These are phyloP conservation scores for Capitella teleta DNA, from an alignment of 1,140 invertebrate species.

Conservation along the genomic window DNA sequence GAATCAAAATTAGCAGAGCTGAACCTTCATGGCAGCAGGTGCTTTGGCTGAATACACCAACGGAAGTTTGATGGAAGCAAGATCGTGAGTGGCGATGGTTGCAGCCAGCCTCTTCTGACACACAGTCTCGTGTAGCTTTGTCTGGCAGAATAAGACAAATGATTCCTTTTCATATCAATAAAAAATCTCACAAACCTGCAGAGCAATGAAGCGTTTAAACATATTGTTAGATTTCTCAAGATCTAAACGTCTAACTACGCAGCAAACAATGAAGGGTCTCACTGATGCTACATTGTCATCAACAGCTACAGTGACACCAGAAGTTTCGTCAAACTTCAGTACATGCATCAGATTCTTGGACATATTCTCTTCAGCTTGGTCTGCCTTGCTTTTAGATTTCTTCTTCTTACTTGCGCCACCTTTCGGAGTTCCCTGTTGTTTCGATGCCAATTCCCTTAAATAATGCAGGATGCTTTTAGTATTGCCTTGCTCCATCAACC, in stretches of 20 bases:
- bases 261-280: constrained; percentile 60
- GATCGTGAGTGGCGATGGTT: constrained; percentile 72
- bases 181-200: constrained; percentile 47
- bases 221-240: constrained; percentile 49
- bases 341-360: constrained; percentile 19
- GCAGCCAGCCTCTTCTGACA: constrained; percentile 65
- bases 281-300: constrained; percentile 48
- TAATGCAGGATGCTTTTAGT: constrained; percentile 35
- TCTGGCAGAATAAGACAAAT: constrained; percentile 36
- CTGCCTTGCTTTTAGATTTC: constrained; percentile 8
- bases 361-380: constrained; percentile 19
- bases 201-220: constrained; percentile 66
- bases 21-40: constrained; percentile 50
- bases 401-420: constrained; percentile 24
- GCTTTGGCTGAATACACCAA: constrained; percentile 54
- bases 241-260: constrained; percentile 54
- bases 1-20: too few relatives aligned
- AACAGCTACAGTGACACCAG: constrained; percentile 48
- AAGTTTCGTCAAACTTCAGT: constrained; percentile 39
- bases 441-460: constrained; percentile 20
- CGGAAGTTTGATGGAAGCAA: constrained; percentile 53
- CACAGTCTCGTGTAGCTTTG: constrained; percentile 63
- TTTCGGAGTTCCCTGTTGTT: constrained; percentile 24
- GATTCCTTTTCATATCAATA: not conserved
- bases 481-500: constrained; percentile 39